phyloP scores from a whole-genome alignment of 37 sponge, comb jelly and placozoan genomes.

The Corticium candelabrum region DNA sequence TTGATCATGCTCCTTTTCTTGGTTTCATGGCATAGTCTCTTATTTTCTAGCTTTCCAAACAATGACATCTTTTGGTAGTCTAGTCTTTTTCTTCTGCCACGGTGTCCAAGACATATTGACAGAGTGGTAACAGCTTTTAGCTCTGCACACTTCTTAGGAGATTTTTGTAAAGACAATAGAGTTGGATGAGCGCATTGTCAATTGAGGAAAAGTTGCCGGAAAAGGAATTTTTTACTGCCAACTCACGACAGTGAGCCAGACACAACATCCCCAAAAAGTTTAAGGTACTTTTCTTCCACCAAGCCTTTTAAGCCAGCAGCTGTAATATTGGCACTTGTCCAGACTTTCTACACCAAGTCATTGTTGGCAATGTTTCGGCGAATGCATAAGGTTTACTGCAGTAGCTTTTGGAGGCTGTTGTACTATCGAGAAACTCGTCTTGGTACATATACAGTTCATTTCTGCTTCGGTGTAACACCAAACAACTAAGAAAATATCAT shows the following conservation, averaged over 20 bases:
- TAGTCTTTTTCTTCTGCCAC: too few relatives aligned
- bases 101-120: too few relatives aligned
- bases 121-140: background rate
- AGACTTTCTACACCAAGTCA: background rate
- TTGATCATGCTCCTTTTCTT: too few relatives aligned
- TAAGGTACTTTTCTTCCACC: constrained; percentile 15
- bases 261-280: constrained; percentile 37
- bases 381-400: background rate
- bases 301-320: constrained; percentile 16
- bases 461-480: background rate
- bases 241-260: constrained; percentile 22
- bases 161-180: background rate
- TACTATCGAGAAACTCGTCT: background rate
- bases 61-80: too few relatives aligned
- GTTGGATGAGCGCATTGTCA: background rate
- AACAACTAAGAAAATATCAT: background rate
- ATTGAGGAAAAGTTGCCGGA: background rate
- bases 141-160: background rate
- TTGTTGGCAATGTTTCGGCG: background rate
- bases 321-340: background rate
- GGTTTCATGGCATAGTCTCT: too few relatives aligned
- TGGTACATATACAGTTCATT: background rate
- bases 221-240: background rate
- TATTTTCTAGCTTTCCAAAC: too few relatives aligned
- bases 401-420: background rate